Evolutionary conservation across 1,140 invertebrate genomes (phyloP), one percentile per base, ranked within the genome.

Genomic region (Nymphalis io): DNA sequence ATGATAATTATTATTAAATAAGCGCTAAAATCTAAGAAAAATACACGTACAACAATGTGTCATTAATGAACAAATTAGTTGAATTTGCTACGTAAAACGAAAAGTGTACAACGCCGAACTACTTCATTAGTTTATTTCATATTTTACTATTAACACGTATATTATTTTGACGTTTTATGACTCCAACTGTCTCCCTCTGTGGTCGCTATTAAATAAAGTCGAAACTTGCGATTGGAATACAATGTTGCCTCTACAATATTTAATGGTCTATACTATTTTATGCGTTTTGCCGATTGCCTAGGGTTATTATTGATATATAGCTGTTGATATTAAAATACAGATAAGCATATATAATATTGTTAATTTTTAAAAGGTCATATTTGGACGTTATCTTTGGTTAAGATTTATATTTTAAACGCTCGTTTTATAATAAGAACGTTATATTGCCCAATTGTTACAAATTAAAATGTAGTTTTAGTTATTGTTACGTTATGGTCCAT

Each of bases 91-190:
- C n/a, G n/a, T n/a, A 8, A 33, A 33, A 8, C 6, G 10, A 8
- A 33, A 33, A 33, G 8, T 3, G 44, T 0, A 2, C 44, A 48
- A 48, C 15, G 16, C n/a, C 15, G 16, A n/a, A 18, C n/a, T n/a
- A 18, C 5, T 51, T n/a, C 18, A 51, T 51, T 51, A 51, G 46
- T 20, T 4, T 21, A 12, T 51, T 20, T 20, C 20, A 51, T 51
- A 51, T 21, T 51, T 27, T 23, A 82, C 73, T 79, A 81, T 78
- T 81, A 82, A 85, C 74, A 84, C 73, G 73, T 81, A 80, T 74
- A 82, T 83, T 76, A 69, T 74, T 81, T 68, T 78, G 82, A 83
- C 80, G 75, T 77, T 86, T 87, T 81, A 85, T 74, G 79, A 79
- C 51, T 55, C 72, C 60, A 75, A 60, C 48, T 76, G 74, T 76